Evolutionary conservation across 1,140 invertebrate genomes (phyloP).

Genomic region (Pinna nobilis): DNA sequence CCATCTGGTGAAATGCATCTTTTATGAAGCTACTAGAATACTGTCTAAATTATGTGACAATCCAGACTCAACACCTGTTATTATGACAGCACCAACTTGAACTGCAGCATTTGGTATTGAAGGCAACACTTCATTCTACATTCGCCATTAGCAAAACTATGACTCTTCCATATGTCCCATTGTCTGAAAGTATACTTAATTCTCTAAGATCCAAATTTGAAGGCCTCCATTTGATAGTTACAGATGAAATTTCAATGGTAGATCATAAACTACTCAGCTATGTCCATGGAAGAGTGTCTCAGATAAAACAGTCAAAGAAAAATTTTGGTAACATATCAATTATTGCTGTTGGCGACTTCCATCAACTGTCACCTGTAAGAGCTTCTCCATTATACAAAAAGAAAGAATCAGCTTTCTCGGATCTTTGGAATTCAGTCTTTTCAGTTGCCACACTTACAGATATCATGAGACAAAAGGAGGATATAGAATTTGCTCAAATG

Average conservation of each 20-base stretch:
- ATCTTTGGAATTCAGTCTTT: constrained; percentile 26
- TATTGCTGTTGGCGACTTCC: constrained; percentile 38
- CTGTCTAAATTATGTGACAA: constrained; percentile 5
- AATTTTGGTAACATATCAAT: constrained; percentile 26
- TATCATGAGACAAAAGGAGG: constrained; percentile 29
- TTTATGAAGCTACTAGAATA: constrained; percentile 29
- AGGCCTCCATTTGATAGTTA: constrained; percentile 28
- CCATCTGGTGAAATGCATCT: constrained; percentile 14
- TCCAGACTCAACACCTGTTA: constrained; percentile 16
- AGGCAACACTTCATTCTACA: constrained; percentile 21
- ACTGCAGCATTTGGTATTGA: constrained; percentile 34
- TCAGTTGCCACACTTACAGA: neutral
- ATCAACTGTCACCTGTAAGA: constrained; percentile 22
- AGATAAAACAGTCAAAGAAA: constrained; percentile 26
- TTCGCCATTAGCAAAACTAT: neutral
- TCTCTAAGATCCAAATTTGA: constrained; percentile 4
- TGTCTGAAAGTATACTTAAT: constrained; percentile 8
- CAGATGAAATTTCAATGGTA: constrained; percentile 48
- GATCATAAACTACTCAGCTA: constrained; percentile 35
- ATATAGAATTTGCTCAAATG: constrained; percentile 3
- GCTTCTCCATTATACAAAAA: neutral
- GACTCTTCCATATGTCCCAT: constrained; percentile 14
- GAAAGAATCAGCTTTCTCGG: neutral
- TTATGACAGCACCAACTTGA: constrained; percentile 30
- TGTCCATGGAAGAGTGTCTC: constrained; percentile 29